phyloP scores from a whole-genome alignment of 1,140 invertebrate species.

The Drosophila lini region DNA sequence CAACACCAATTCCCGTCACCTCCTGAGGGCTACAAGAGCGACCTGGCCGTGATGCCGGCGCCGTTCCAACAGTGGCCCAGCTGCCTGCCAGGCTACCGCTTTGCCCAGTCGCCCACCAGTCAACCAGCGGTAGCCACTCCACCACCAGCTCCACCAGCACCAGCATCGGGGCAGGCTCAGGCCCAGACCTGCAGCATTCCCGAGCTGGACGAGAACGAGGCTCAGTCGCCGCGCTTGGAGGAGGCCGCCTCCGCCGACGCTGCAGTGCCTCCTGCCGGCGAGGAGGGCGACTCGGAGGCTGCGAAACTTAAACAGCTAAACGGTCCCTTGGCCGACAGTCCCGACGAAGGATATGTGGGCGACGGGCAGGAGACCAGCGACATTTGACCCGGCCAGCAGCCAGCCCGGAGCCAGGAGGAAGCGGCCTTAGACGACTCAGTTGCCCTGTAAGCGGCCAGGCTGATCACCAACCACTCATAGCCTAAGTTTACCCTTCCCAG shows the following conservation, averaged over 20 bases:
- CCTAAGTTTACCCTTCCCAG: conserved; percentile 29
- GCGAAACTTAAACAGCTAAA: conserved; percentile 80
- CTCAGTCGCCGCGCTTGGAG: conserved; percentile 56
- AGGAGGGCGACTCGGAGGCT: conserved; percentile 74
- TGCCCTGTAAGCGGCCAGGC: conserved; percentile 73
- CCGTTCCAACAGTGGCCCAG: conserved; percentile 84
- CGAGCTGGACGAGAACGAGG: conserved; percentile 74
- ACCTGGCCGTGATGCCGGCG: conserved; percentile 55
- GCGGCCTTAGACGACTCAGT: conserved; percentile 82
- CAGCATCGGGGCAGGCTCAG: conserved; percentile 53
- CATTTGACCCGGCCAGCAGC: conserved; percentile 85
- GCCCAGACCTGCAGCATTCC: conserved; percentile 60
- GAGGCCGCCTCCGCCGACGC: conserved; percentile 20
- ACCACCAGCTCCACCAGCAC: conserved; percentile 21
- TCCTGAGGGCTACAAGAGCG: conserved; percentile 88
- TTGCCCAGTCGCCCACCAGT: conserved; percentile 58
- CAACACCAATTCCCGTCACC: conserved; percentile 88
- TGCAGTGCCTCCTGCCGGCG: conserved; percentile 78
- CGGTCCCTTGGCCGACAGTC: conserved; percentile 91
- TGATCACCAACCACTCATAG: conserved; percentile 52
- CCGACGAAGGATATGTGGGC: conserved; percentile 94
- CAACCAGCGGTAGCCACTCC: conserved; percentile 22
- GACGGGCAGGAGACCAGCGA: conserved; percentile 87
- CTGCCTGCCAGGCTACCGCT: conserved; percentile 85
- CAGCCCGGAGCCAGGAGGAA: conserved; percentile 30